Evolutionary conservation across 2,113 vertebrate species (phyloP).

Genomic region (Felis chaus): DNA sequence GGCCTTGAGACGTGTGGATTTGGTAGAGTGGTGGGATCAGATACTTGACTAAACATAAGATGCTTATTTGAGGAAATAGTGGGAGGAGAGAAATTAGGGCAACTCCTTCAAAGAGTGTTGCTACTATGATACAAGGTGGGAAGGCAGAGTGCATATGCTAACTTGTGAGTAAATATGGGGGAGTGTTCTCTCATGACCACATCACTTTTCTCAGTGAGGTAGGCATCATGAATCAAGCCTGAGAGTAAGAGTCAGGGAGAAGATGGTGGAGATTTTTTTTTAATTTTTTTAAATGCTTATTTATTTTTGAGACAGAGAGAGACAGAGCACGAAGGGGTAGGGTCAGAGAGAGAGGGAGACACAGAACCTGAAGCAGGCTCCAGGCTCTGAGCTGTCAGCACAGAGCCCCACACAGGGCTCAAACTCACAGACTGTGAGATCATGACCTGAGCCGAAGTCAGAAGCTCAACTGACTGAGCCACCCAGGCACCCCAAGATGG

Average conservation of each 20-base stretch:
- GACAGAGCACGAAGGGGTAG: too few relatives aligned
- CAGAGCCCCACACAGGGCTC: too few relatives aligned
- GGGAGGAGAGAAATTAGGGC: neutral
- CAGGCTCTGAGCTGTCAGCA: too few relatives aligned
- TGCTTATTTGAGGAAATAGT: neutral
- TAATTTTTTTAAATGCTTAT: too few relatives aligned
- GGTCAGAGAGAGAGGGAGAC: too few relatives aligned
- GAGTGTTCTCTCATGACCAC: neutral
- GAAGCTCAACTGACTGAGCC: too few relatives aligned
- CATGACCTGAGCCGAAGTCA: too few relatives aligned
- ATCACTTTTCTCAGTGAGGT: neutral
- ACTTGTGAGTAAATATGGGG: neutral
- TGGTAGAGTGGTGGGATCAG: too few relatives aligned
- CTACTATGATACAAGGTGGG: accelerated
- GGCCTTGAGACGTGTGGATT: neutral
- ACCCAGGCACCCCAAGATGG: neutral
- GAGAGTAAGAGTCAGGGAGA: neutral
- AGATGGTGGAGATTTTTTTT: neutral
- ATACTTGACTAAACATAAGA: neutral
- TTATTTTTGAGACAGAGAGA: too few relatives aligned
- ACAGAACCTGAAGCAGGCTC: too few relatives aligned
- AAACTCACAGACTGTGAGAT: too few relatives aligned
- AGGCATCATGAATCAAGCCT: neutral
- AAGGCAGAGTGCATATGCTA: neutral
- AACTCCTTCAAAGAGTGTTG: neutral